These are phyloP conservation scores for Charadrius vociferus DNA, from an alignment of 2,113 vertebrate species.

Conservation along the genomic window DNA sequence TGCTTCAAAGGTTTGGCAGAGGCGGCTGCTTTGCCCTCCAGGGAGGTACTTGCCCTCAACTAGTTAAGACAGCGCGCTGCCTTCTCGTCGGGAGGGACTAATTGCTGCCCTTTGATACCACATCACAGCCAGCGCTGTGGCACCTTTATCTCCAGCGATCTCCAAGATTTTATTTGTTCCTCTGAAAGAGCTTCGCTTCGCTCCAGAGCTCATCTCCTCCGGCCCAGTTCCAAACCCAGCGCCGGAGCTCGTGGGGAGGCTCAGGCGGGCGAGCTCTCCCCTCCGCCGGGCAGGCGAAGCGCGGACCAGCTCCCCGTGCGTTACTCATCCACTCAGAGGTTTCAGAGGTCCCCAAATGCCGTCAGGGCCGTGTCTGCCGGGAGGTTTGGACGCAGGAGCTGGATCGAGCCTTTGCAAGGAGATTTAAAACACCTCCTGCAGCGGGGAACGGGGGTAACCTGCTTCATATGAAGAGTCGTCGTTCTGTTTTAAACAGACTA, in stretches of 20 bases:
- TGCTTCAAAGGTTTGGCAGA: not conserved
- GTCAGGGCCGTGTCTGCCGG: rapidly evolving
- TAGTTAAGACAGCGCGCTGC: not conserved
- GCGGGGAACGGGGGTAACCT: not conserved
- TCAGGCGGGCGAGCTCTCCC: not conserved
- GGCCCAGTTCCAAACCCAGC: rapidly evolving
- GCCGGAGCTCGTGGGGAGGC: rapidly evolving
- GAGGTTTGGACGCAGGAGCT: not conserved
- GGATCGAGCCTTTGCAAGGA: not conserved
- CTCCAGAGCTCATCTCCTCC: too few relatives aligned
- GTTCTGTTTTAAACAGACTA: not conserved
- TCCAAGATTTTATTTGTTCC: not conserved
- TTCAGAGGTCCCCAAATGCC: rapidly evolving
- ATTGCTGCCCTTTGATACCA: not conserved
- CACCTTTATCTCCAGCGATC: not conserved
- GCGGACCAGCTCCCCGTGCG: rapidly evolving
- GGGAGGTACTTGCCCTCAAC: not conserved
- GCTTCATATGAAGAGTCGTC: rapidly evolving
- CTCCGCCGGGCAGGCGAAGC: rapidly evolving
- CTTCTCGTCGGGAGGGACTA: not conserved
- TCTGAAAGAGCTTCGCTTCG: not conserved
- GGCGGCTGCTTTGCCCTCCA: not conserved
- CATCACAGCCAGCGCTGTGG: not conserved
- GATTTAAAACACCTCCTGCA: rapidly evolving
- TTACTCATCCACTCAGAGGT: not conserved